Base-by-base conservation (phyloP, 2,888 invertebrate genomes). In the Ecliptopera silaceata region DNA sequence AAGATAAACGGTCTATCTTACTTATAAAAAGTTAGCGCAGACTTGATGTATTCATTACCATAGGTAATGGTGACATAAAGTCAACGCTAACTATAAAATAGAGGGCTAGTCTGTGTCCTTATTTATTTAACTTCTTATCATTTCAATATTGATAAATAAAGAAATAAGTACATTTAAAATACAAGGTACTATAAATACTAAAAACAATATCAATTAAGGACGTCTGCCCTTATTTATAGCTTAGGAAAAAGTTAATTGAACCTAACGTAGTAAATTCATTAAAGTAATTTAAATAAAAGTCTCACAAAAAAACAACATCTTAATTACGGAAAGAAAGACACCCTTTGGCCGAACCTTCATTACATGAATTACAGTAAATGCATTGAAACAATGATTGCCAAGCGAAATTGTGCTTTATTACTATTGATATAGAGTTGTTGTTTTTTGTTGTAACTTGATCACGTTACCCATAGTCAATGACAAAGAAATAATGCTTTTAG, bases 261-360 rank as follows among this genome's bases (percentile, higher is more conserved):
- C 41, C 49, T 53, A 59, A 55, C 63, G 55, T 47, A 60, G 52
- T 44, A 43, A 59, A 61, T 36, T 58, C 48, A 50, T 53, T 53
- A 13, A 34, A 47, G 42, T 55, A 60, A 68, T 71, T 67, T 55
- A 59, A 73, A 69, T 68, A 72, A 70, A 72, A 69, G 68, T 69
- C 68, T 15, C 10, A 36, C 54, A 62, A 61, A 65, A 71, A 63
- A 60, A 55, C 56, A 64, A 72, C 71, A 68, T 76, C 81, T 84
- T 86, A 85, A 86, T 86, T 86, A 82, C 84, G 79, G 76, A 75
- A 68, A 80, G 75, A 74, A 74, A 22, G 42, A 78, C 80, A 77
- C 79, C 81, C 82, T 79, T 84, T 80, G 47, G 46, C 60, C 82
- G 80, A 84, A 80, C 82, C 82, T 84, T 82, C 80, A 84, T 86